These are phyloP conservation scores for Malurus alboscapulatus DNA, from an alignment of 2,113 vertebrate species.

Conservation along the genomic window DNA sequence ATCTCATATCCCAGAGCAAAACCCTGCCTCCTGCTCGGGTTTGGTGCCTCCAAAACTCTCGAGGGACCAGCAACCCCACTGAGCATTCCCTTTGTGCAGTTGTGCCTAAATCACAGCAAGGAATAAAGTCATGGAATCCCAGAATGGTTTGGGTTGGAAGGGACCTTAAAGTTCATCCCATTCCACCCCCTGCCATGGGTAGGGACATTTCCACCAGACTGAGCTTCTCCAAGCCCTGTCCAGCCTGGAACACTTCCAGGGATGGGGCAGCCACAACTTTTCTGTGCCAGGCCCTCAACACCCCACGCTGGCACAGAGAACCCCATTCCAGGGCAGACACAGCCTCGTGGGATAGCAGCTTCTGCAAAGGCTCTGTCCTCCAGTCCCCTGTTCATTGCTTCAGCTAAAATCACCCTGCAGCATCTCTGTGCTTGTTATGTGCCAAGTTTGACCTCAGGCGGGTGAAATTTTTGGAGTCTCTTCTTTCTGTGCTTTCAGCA, in stretches of 20 bases:
- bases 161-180: accelerated
- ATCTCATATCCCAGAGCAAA: neutral
- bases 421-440: accelerated
- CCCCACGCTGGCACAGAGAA: accelerated
- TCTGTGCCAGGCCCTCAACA: neutral
- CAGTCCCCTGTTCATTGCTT: neutral
- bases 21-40: neutral
- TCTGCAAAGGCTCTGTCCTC: neutral
- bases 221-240: neutral
- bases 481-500: neutral
- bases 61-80: neutral
- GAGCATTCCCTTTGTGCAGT: neutral
- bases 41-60: neutral
- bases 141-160: neutral
- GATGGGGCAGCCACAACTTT: neutral
- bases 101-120: neutral
- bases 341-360: neutral
- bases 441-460: neutral
- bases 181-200: neutral
- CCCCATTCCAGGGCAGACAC: accelerated
- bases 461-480: neutral
- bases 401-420: neutral
- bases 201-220: accelerated
- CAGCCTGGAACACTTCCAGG: neutral
- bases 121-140: neutral